Conservation (phyloP, 2,888 invertebrate species). For the Hirtodrosophila cameraria region DNA sequence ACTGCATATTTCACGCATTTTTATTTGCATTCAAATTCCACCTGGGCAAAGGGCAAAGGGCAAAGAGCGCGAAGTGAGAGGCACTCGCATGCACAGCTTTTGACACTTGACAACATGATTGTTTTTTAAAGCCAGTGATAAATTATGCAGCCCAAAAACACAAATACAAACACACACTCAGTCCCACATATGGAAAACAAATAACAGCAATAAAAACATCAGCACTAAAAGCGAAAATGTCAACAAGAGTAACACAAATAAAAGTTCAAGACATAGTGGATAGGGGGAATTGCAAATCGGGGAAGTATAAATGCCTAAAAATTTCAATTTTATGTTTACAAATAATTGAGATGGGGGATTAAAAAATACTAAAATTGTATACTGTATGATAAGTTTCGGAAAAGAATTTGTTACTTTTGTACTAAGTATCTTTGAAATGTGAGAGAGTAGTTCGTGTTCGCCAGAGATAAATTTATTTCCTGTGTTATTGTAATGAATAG, state of each 20-base stretch:
- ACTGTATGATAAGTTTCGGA: too few relatives aligned
- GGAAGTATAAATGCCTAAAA: too few relatives aligned
- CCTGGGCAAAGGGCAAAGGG: background rate
- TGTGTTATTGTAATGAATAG: too few relatives aligned
- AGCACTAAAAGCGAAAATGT: background rate
- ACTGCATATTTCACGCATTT: slow-evolving; percentile 76
- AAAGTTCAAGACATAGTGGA: background rate
- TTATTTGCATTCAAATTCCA: slow-evolving; percentile 64
- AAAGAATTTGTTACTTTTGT: too few relatives aligned
- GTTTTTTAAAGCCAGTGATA: slow-evolving; percentile 74
- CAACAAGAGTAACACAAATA: slow-evolving; percentile 10
- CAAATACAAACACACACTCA: slow-evolving; percentile 27
- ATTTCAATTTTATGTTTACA: background rate
- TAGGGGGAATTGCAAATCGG: background rate
- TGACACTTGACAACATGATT: slow-evolving; percentile 79
- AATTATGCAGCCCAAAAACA: slow-evolving; percentile 67
- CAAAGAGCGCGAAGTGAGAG: slow-evolving; percentile 9
- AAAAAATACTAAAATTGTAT: too few relatives aligned
- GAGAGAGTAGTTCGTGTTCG: too few relatives aligned
- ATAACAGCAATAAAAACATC: slow-evolving; percentile 20
- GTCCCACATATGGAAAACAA: slow-evolving; percentile 18
- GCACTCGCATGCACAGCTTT: slow-evolving; percentile 55
- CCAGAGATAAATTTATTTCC: too few relatives aligned
- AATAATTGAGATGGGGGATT: too few relatives aligned
- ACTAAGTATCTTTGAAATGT: too few relatives aligned